A percentile compares a stretch with the other conserved stretches of the same genome.
phyloP scores from a whole-genome alignment of 2,113 vertebrate genomes.

The Gallinago paraguaiae region DNA sequence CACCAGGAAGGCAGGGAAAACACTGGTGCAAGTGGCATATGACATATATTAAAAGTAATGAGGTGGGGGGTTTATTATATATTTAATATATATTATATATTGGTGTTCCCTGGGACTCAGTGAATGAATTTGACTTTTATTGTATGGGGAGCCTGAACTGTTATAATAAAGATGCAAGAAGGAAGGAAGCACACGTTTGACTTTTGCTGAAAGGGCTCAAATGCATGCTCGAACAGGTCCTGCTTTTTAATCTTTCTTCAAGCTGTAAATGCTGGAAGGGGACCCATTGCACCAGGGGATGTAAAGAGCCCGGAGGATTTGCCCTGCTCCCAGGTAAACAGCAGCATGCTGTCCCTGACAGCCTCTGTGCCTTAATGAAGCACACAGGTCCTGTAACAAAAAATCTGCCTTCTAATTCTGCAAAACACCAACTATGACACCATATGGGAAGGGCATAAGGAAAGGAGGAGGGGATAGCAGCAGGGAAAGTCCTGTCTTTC shows the following conservation, averaged over 20 bases:
- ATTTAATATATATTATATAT: background rate
- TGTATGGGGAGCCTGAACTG: background rate
- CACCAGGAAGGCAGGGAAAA: background rate
- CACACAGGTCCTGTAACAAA: background rate
- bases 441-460: rapidly evolving
- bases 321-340: background rate
- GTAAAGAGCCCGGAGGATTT: background rate
- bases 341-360: rapidly evolving
- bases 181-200: background rate
- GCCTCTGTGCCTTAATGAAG: background rate
- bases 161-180: background rate
- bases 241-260: background rate
- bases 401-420: background rate
- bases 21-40: background rate
- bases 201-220: background rate
- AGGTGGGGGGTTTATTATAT: background rate
- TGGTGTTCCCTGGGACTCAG: background rate
- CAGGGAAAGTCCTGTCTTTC: background rate
- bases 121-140: background rate
- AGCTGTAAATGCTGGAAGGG: background rate
- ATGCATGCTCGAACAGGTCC: background rate
- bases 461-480: background rate
- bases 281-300: background rate
- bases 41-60: background rate
- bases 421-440: rapidly evolving